Evolutionary conservation across 2,113 vertebrate genomes (phyloP).

Genomic region (Phalacrocorax pelagicus): DNA sequence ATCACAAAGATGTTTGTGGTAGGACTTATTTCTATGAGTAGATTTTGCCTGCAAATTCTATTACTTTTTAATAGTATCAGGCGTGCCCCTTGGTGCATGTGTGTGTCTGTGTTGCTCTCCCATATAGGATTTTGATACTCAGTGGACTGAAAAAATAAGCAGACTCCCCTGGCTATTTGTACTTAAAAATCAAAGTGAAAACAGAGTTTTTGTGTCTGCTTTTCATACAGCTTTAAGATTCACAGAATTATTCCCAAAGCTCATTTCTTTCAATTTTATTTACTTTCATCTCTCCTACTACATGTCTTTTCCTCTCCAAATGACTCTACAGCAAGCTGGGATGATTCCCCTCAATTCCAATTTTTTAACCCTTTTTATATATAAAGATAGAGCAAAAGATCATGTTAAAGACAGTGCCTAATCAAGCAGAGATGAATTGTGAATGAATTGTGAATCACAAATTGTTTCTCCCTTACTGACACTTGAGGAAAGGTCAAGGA

Average conservation of each 20-base stretch:
- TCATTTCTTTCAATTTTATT: neutral
- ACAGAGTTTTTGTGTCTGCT: neutral
- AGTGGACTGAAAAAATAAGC: neutral
- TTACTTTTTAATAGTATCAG: neutral
- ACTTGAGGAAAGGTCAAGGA: constrained; percentile 43
- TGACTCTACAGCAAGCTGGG: neutral
- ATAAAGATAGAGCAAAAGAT: neutral
- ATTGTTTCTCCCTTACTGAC: constrained; percentile 19
- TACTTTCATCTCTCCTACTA: neutral
- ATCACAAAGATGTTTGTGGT: neutral
- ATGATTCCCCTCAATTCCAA: neutral
- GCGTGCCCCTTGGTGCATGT: neutral
- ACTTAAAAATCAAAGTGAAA: neutral
- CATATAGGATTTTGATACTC: neutral
- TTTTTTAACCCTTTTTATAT: neutral
- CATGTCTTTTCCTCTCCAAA: neutral
- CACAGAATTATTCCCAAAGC: neutral
- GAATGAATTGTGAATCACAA: neutral
- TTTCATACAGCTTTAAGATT: neutral
- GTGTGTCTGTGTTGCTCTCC: neutral
- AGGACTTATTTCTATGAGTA: neutral
- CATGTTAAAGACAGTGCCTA: neutral
- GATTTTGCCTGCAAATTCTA: neutral
- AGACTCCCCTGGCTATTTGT: neutral
- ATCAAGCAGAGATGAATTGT: neutral